These are phyloP conservation scores for Natator depressus DNA, from an alignment of 2,113 vertebrate genomes.

Conservation along the genomic window DNA sequence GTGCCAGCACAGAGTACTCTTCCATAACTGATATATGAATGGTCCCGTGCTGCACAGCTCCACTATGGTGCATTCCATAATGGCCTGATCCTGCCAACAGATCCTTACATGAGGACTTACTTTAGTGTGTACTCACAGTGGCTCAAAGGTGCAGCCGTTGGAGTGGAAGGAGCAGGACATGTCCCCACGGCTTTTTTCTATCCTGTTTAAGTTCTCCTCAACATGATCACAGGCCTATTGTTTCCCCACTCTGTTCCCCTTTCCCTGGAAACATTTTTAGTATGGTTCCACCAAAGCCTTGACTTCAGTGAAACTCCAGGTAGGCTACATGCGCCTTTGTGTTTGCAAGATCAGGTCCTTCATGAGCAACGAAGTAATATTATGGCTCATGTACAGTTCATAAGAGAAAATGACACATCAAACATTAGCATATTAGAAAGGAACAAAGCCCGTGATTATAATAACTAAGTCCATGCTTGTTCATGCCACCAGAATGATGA, in stretches of 20 bases:
- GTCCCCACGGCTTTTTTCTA: neutral
- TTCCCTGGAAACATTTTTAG: neutral
- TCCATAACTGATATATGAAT: neutral
- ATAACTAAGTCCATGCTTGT: neutral
- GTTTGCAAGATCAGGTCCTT: neutral
- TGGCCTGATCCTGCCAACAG: neutral
- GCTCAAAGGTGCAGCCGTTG: neutral
- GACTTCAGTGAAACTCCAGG: neutral
- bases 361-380: neutral
- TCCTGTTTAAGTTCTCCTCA: neutral
- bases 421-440: neutral
- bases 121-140: neutral
- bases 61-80: neutral
- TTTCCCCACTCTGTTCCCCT: neutral
- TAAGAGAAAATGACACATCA: neutral
- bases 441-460: neutral
- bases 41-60: neutral
- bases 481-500: neutral
- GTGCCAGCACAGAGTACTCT: neutral
- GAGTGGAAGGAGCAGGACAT: neutral
- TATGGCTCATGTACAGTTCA: neutral
- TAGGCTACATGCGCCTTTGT: neutral
- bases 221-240: rapidly evolving
- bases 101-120: neutral
- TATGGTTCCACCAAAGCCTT: neutral